phyloP scores from a whole-genome alignment of 1,140 invertebrate genomes.

The Heliconius eleuchia region DNA sequence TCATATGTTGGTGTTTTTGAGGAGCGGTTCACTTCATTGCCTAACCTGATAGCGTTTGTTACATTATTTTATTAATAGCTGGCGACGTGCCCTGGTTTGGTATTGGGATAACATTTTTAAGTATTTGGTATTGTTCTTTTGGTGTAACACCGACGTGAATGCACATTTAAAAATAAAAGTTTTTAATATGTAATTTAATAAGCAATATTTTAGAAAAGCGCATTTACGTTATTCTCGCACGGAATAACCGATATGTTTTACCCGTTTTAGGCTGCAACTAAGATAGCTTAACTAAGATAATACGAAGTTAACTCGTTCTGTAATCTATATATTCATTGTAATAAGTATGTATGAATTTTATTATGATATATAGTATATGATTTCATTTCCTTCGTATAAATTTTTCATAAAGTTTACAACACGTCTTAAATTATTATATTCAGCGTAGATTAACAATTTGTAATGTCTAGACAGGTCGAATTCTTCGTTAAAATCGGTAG shows the following conservation, averaged over 20 bases:
- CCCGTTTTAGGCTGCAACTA: no score
- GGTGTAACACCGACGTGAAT: no score
- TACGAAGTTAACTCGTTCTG: no score
- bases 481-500: background rate
- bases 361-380: no score
- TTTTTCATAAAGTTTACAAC: background rate
- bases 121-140: background rate
- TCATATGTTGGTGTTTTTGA: background rate
- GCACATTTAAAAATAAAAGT: no score
- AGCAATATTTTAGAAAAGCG: no score
- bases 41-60: background rate
- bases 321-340: no score
- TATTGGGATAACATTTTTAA: background rate
- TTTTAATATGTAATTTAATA: no score
- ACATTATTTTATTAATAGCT: background rate
- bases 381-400: background rate
- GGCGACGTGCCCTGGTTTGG: background rate
- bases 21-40: background rate
- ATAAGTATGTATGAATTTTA: no score
- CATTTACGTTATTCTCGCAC: no score
- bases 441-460: background rate
- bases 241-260: no score
- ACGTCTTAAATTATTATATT: background rate
- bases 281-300: no score
- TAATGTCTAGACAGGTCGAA: slow-evolving; percentile 5